Evolutionary conservation across 1,140 invertebrate genomes (phyloP).

Genomic region (Ridgeia piscesae): DNA sequence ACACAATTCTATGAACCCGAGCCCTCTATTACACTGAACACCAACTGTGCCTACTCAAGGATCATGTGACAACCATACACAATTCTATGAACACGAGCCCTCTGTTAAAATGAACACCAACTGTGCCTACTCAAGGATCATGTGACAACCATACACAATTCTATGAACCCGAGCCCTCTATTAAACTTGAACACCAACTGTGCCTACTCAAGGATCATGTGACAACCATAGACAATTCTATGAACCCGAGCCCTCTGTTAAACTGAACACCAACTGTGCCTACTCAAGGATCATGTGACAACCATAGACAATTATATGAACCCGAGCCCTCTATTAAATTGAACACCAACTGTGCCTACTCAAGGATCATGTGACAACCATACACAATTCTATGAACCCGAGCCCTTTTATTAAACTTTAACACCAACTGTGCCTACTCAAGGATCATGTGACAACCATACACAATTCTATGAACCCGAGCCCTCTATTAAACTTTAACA

Average conservation of each 20-base stretch:
- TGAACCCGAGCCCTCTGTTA: neutral
- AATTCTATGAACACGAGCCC: neutral
- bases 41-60: neutral
- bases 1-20: neutral
- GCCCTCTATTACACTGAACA: neutral
- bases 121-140: too few species aligned
- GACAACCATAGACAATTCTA: neutral
- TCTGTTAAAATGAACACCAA: neutral
- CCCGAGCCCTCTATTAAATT: neutral
- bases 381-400: neutral
- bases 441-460: too few species aligned
- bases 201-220: too few species aligned
- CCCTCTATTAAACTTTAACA: neutral
- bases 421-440: neutral
- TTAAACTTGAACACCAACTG: neutral
- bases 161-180: neutral
- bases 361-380: too few species aligned
- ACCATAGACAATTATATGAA: neutral
- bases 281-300: too few species aligned
- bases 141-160: neutral
- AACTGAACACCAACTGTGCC: neutral
- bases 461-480: neutral
- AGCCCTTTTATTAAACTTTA: neutral
- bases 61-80: too few species aligned
- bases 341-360: neutral